A percentile compares a stretch with the other conserved stretches of the same genome.
These are phyloP conservation scores for Lepidonotus clava DNA, from an alignment of 2,888 invertebrate species.

Conservation along the genomic window DNA sequence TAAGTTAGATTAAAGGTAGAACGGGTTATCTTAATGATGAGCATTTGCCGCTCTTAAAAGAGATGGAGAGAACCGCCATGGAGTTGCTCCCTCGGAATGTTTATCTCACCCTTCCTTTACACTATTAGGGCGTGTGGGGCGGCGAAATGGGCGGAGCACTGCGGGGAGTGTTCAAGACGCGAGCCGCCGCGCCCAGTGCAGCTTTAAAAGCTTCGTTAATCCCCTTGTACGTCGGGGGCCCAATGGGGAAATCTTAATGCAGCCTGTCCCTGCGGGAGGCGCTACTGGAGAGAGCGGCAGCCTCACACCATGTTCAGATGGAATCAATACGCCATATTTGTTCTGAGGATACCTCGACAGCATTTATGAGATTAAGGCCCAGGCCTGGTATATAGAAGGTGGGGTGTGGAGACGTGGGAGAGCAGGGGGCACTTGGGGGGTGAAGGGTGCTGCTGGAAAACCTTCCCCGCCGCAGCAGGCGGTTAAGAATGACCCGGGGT, in stretches of 20 bases:
- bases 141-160: not conserved
- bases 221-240: not conserved
- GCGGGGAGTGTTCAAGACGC: no score
- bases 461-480: not conserved
- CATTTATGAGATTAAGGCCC: constrained; percentile 12
- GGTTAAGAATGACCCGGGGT: not conserved
- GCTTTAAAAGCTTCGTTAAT: constrained; percentile 17
- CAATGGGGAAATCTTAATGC: constrained; percentile 14
- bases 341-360: constrained; percentile 35
- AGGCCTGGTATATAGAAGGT: not conserved
- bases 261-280: not conserved
- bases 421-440: not conserved
- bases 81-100: not conserved
- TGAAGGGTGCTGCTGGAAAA: not conserved
- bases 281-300: not conserved
- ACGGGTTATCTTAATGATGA: not conserved
- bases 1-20: not conserved
- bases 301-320: no score
- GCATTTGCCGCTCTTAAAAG: not conserved
- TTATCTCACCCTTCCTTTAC: not conserved
- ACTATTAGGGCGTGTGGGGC: not conserved
- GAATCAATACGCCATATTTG: constrained; percentile 37
- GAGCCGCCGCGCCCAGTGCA: constrained; percentile 4
- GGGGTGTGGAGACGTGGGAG: not conserved
- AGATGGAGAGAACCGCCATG: not conserved